Conservation (phyloP, 2,888 invertebrate genomes). For the Pollenia labialis region DNA sequence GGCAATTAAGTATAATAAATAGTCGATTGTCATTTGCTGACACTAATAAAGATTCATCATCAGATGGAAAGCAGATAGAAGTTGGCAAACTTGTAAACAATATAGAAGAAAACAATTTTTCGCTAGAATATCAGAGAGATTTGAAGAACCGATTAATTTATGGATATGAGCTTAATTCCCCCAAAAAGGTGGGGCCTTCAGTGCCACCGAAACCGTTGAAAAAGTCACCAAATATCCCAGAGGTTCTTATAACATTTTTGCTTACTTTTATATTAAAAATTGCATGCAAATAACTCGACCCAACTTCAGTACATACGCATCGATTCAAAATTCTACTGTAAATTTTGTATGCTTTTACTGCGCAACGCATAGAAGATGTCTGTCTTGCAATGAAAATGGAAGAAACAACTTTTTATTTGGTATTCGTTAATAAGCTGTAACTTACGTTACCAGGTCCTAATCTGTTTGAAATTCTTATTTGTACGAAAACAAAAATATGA, state of each 20-base stretch:
- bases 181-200: conserved; percentile 89
- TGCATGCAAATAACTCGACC: too few species aligned
- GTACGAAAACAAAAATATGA: too few species aligned
- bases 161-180: conserved; percentile 37
- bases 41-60: conserved; percentile 17
- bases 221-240: conserved; percentile 82
- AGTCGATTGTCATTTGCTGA: conserved; percentile 51
- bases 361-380: too few species aligned
- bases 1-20: conserved; percentile 62
- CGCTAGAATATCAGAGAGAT: background rate
- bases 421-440: too few species aligned
- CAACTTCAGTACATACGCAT: too few species aligned
- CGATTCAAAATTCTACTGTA: too few species aligned
- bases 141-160: conserved; percentile 25
- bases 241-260: conserved; percentile 78
- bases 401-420: too few species aligned
- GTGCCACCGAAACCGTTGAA: conserved; percentile 92
- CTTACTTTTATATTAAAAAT: background rate
- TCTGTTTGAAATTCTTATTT: too few species aligned
- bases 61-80: conserved; percentile 38
- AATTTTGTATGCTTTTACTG: too few species aligned
- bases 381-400: too few species aligned
- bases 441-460: too few species aligned
- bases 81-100: conserved; percentile 62
- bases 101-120: conserved; percentile 53